Percentiles rank a stretch among this genome's conserved stretches.
These are phyloP conservation scores for Octomys mimax DNA, from an alignment of 2,797 vertebrate species.

Conservation along the genomic window DNA sequence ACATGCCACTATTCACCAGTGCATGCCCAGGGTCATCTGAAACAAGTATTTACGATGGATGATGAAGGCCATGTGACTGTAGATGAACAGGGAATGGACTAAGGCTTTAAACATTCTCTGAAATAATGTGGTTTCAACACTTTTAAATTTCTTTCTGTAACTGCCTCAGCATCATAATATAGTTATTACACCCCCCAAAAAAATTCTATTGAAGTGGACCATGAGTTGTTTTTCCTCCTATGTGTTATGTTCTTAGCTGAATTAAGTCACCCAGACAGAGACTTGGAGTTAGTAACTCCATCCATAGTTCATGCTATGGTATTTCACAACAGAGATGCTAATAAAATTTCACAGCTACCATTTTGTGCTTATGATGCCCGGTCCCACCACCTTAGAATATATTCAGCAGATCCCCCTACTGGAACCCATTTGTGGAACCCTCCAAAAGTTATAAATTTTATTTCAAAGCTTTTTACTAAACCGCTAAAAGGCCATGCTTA, in stretches of 20 bases:
- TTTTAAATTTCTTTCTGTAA: constrained; percentile 31
- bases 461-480: constrained; percentile 36
- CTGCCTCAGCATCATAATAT: neutral
- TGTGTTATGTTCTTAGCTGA: neutral
- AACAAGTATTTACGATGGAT: constrained; percentile 68
- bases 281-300: neutral
- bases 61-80: neutral
- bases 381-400: neutral
- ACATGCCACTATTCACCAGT: constrained; percentile 32
- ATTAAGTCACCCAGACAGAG: neutral
- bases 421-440: neutral
- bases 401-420: neutral
- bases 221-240: neutral
- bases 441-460: neutral
- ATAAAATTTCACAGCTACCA: neutral
- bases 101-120: constrained; percentile 11
- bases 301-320: neutral
- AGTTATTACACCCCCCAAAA: neutral
- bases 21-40: neutral
- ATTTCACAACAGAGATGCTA: neutral
- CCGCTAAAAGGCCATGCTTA: neutral
- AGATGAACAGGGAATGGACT: neutral
- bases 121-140: constrained; percentile 6
- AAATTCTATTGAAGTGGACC: neutral
- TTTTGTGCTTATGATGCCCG: neutral